Percentiles rank a stretch among this genome's conserved stretches.
Conservation (phyloP, 2,888 invertebrate genomes). For the Agriopis leucophaearia region DNA sequence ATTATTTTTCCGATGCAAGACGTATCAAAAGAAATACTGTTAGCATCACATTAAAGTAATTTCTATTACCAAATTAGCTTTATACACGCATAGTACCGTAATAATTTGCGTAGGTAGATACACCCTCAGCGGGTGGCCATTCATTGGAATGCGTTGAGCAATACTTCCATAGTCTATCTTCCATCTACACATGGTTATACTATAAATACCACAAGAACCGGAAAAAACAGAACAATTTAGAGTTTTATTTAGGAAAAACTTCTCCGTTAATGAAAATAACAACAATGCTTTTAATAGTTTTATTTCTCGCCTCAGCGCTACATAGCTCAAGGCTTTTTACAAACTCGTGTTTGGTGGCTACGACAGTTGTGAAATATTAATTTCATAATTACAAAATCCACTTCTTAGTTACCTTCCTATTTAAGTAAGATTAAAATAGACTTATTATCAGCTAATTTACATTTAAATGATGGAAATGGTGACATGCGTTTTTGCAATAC, state of each 20-base stretch:
- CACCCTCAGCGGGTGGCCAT: conserved; percentile 29
- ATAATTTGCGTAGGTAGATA: conserved; percentile 36
- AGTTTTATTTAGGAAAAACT: conserved; percentile 16
- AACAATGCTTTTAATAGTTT: conserved; percentile 38
- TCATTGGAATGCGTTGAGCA: conserved; percentile 33
- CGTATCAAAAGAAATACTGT: conserved; percentile 16
- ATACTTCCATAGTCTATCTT: conserved; percentile 25
- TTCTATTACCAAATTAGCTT: conserved; percentile 33
- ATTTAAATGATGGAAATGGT: background rate
- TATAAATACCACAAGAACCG: conserved; percentile 34
- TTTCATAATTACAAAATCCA: conserved; percentile 31
- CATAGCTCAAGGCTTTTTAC: conserved; percentile 50
- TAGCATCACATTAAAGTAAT: conserved; percentile 28
- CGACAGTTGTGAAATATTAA: conserved; percentile 45
- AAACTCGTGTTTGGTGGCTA: conserved; percentile 47
- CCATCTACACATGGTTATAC: conserved; percentile 26
- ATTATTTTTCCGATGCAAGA: conserved; percentile 6
- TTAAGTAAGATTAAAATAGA: background rate
- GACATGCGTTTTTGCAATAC: background rate
- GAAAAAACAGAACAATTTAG: conserved; percentile 32
- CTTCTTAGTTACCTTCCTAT: background rate
- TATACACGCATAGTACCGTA: conserved; percentile 32
- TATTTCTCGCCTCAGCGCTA: conserved; percentile 36
- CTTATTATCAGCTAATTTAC: background rate
- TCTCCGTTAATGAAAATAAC: conserved; percentile 33